These are phyloP conservation scores for Leucoraja ocellata DNA, from an alignment of 2,797 vertebrate species.

Conservation along the genomic window DNA sequence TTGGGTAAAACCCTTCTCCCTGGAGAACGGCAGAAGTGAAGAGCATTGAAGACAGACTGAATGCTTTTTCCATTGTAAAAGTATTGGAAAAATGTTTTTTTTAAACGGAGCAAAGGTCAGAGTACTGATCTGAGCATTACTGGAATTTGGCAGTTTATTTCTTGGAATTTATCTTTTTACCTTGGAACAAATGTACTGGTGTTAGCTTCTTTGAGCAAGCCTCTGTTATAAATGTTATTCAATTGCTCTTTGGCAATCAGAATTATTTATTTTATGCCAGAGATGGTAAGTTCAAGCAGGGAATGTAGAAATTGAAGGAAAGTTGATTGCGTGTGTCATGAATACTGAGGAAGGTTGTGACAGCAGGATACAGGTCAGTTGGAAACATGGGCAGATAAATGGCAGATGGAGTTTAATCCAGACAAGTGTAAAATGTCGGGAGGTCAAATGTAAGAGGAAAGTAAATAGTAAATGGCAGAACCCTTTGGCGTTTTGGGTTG, in stretches of 20 bases:
- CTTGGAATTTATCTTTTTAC: not conserved
- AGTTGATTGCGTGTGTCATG: too few species aligned
- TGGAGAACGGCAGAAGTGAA: not conserved
- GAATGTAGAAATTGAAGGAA: too few species aligned
- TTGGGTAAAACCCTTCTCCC: not conserved
- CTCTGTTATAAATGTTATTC: not conserved
- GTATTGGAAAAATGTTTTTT: not conserved
- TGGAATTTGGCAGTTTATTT: not conserved
- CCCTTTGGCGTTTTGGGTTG: too few species aligned
- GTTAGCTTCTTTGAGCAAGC: not conserved
- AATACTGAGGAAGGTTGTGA: too few species aligned
- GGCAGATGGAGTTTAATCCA: too few species aligned
- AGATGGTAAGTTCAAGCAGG: not conserved
- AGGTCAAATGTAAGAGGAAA: too few species aligned
- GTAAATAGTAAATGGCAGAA: too few species aligned
- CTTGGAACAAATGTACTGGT: not conserved
- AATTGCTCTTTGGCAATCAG: not conserved
- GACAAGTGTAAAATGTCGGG: too few species aligned
- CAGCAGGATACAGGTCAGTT: too few species aligned
- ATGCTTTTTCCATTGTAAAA: not conserved
- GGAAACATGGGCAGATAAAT: too few species aligned
- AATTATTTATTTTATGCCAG: not conserved
- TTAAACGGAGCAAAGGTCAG: not conserved
- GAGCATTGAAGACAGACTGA: not conserved
- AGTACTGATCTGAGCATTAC: not conserved